Conservation (phyloP, 2,113 vertebrate species). For the Channa argus region DNA sequence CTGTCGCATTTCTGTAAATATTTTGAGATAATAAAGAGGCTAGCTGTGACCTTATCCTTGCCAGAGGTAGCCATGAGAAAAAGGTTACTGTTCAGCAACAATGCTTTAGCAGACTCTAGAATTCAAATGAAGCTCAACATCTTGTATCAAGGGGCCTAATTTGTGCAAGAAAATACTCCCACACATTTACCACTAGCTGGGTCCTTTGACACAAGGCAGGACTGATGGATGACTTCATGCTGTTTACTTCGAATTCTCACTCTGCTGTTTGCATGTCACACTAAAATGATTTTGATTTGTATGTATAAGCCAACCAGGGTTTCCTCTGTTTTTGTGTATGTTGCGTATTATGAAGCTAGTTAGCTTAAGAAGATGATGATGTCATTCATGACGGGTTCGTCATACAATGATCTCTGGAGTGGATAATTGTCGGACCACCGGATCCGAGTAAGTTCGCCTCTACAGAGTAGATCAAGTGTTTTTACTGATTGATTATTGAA, state of each 20-base stretch:
- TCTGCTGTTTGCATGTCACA: background rate
- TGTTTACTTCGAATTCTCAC: constrained; percentile 9
- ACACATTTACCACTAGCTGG: constrained; percentile 15
- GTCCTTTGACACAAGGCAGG: constrained; percentile 10
- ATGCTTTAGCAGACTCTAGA: background rate
- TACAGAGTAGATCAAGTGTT: background rate
- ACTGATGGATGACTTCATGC: constrained; percentile 18
- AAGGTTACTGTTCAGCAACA: constrained; percentile 22
- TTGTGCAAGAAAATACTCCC: constrained; percentile 54
- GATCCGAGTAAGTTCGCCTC: no score
- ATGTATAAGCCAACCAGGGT: no score
- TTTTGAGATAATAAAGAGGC: constrained; percentile 2
- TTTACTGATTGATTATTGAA: background rate
- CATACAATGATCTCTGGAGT: no score
- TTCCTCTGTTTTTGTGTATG: no score
- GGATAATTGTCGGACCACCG: no score
- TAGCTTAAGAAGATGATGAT: no score
- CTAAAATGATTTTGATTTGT: background rate
- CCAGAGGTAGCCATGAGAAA: constrained; percentile 16
- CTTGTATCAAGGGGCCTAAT: constrained; percentile 47
- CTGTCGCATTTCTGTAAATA: background rate
- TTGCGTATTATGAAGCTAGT: no score
- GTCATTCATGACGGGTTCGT: no score
- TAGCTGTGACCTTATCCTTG: background rate
- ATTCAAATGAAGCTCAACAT: constrained; percentile 46